A percentile compares a stretch with the other conserved stretches of the same genome.
These are phyloP conservation scores for Leucoptera coffeella DNA, from an alignment of 2,888 invertebrate genomes.

Conservation along the genomic window DNA sequence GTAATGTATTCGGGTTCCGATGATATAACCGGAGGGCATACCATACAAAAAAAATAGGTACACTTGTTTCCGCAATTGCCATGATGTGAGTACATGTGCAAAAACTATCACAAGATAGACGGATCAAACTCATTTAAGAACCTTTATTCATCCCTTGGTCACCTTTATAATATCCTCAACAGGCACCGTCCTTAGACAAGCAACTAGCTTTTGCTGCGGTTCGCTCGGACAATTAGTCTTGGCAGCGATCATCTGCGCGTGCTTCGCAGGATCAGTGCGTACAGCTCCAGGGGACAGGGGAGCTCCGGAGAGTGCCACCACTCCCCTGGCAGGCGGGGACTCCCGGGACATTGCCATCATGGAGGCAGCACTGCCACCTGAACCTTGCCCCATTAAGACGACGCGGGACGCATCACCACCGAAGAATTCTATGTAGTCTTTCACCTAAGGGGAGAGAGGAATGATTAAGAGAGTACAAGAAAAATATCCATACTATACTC, in stretches of 20 bases:
- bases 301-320: slow-evolving; percentile 71
- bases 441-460: slow-evolving; percentile 17
- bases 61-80: too few relatives aligned
- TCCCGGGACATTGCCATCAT: slow-evolving; percentile 61
- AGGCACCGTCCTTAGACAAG: slow-evolving; percentile 57
- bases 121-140: too few relatives aligned
- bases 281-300: slow-evolving; percentile 66
- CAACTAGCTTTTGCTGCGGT: slow-evolving; percentile 56
- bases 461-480: not conserved
- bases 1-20: too few relatives aligned
- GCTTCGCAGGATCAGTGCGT: slow-evolving; percentile 56
- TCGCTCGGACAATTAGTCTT: slow-evolving; percentile 57
- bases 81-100: too few relatives aligned
- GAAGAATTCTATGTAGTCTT: slow-evolving; percentile 68
- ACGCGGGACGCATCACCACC: slow-evolving; percentile 69
- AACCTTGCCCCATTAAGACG: slow-evolving; percentile 72
- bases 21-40: too few relatives aligned
- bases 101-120: too few relatives aligned
- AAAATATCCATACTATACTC: not conserved
- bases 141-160: too few relatives aligned
- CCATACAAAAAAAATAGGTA: too few relatives aligned
- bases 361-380: slow-evolving; percentile 69
- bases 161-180: slow-evolving; percentile 31
- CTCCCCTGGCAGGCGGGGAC: slow-evolving; percentile 55
- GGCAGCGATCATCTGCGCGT: slow-evolving; percentile 56